Evolutionary conservation across 1,140 invertebrate species (phyloP).

Genomic region (Drosophila takahashii): DNA sequence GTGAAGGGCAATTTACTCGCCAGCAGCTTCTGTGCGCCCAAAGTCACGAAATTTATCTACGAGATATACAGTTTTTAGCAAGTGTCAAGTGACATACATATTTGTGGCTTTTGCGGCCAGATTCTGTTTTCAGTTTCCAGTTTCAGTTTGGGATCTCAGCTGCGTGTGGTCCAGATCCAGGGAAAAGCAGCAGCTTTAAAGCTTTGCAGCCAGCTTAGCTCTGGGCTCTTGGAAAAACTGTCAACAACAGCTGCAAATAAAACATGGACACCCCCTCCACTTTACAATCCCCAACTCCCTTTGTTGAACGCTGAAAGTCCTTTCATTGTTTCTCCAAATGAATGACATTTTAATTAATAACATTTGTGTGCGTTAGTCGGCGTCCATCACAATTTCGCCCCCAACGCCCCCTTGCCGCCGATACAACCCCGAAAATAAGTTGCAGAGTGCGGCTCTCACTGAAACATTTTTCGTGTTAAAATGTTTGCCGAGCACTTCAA

Average conservation of each 20-base stretch:
- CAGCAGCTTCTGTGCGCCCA: conserved; percentile 34
- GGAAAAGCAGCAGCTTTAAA: conserved; percentile 34
- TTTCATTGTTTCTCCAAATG: conserved; percentile 62
- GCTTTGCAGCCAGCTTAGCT: conserved; percentile 14
- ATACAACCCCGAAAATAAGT: conserved; percentile 36
- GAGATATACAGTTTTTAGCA: conserved; percentile 54
- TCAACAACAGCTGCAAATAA: conserved; percentile 69
- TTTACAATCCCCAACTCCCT: not conserved
- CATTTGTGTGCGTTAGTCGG: conserved; percentile 69
- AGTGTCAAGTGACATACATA: conserved; percentile 81
- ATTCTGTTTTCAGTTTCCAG: conserved; percentile 6
- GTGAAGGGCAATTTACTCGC: conserved; percentile 74
- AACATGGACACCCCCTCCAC: conserved; percentile 7
- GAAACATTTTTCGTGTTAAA: conserved; percentile 83
- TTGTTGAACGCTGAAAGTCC: conserved; percentile 38
- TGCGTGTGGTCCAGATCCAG: conserved; percentile 70
- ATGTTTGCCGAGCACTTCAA: conserved; percentile 78
- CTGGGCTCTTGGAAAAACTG: conserved; percentile 53
- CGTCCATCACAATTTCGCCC: conserved; percentile 25
- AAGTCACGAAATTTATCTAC: conserved; percentile 60
- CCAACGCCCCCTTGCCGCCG: not conserved
- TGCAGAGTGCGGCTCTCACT: conserved; percentile 27
- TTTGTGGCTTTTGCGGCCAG: conserved; percentile 74
- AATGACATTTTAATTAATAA: conserved; percentile 84
- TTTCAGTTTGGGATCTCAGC: conserved; percentile 40